Evolutionary conservation across 2,888 invertebrate genomes (phyloP).

Genomic region (Orthosia gothica): DNA sequence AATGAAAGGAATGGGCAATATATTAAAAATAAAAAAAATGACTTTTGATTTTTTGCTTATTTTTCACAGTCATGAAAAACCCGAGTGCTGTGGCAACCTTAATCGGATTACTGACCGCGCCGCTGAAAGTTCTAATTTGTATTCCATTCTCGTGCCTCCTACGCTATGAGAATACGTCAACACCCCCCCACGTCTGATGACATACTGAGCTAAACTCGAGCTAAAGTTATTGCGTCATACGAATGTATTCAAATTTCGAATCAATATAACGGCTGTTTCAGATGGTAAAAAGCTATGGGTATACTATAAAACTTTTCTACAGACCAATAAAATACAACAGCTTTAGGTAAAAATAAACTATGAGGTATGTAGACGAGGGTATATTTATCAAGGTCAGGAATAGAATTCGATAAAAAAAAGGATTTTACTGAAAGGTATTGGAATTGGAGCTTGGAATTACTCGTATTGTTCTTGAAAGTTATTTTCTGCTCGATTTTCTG

Average conservation of each 20-base stretch:
- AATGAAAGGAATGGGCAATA: too few species aligned
- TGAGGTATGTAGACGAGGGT: not conserved
- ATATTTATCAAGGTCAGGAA: constrained; percentile 18
- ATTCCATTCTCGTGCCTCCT: constrained; percentile 52
- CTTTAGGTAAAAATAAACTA: not conserved
- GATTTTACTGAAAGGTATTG: constrained; percentile 6
- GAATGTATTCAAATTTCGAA: constrained; percentile 50
- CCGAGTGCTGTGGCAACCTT: constrained; percentile 25
- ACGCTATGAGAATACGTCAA: constrained; percentile 55
- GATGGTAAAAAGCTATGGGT: constrained; percentile 22
- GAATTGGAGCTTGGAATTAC: not conserved
- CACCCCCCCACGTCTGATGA: constrained; percentile 13
- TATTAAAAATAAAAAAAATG: too few species aligned
- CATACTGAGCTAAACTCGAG: constrained; percentile 30
- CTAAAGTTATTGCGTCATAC: constrained; percentile 47
- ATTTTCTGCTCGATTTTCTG: too few species aligned
- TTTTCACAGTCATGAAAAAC: constrained; percentile 3
- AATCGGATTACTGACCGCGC: constrained; percentile 47
- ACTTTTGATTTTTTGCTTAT: not conserved
- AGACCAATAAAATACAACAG: constrained; percentile 18
- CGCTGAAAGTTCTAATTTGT: constrained; percentile 54
- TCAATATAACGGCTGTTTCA: constrained; percentile 19
- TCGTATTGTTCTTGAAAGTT: too few species aligned
- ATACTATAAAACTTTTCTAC: constrained; percentile 23
- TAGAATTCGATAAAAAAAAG: constrained; percentile 8